Evolutionary conservation across 2,113 vertebrate genomes (phyloP).

Genomic region (Paratilapia polleni): DNA sequence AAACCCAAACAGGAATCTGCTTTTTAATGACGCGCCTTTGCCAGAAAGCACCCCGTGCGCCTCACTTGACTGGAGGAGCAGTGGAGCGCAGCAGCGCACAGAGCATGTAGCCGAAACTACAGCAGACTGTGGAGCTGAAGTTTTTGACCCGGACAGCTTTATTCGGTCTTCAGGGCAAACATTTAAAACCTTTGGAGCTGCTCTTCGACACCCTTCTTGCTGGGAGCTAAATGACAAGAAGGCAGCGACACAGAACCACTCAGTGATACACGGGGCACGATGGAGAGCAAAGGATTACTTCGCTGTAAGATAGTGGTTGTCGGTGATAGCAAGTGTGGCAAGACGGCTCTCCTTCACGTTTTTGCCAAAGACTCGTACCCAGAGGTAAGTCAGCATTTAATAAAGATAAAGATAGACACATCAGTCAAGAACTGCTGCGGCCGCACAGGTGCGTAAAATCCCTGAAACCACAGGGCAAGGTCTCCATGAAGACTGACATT

Average conservation of each 20-base stretch:
- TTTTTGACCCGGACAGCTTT: conserved; percentile 14
- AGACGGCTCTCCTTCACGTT: conserved; percentile 93
- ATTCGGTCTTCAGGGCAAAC: not conserved
- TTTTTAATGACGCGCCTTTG: not conserved
- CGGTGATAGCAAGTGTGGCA: conserved; percentile 92
- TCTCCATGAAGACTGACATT: not conserved
- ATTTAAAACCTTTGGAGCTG: not conserved
- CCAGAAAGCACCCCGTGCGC: not conserved
- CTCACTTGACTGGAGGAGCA: conserved; percentile 30
- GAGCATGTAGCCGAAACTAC: conserved; percentile 48
- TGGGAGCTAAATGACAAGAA: conserved; percentile 65
- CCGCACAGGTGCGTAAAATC: conserved; percentile 11
- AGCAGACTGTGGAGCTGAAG: conserved; percentile 24
- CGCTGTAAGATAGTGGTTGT: conserved; percentile 95
- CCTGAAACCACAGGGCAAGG: not conserved
- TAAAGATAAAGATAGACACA: not conserved
- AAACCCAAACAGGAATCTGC: not conserved
- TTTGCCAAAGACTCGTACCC: conserved; percentile 95
- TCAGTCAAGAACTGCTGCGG: not conserved
- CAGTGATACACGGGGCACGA: conserved; percentile 65
- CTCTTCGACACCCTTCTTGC: not conserved
- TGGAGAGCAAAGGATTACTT: conserved; percentile 86
- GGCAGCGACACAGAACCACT: conserved; percentile 19
- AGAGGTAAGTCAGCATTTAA: conserved; percentile 78
- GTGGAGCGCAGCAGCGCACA: conserved; percentile 52